A percentile compares a stretch with the other conserved stretches of the same genome.
These are phyloP conservation scores for Euleptes europaea DNA, from an alignment of 2,113 vertebrate genomes.

Conservation along the genomic window DNA sequence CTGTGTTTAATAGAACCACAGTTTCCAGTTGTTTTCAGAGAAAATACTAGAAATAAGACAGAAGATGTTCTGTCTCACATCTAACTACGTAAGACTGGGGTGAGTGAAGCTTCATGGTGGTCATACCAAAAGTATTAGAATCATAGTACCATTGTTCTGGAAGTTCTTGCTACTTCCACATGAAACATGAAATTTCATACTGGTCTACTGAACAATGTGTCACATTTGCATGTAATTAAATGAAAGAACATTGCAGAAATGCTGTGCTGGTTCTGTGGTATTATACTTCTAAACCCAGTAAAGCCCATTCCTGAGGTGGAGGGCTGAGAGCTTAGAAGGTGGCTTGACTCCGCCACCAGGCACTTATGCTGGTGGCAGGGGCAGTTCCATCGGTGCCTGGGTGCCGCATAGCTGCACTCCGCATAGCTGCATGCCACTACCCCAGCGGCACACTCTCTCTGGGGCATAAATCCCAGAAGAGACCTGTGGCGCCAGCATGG, in stretches of 20 bases:
- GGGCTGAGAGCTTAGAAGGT: too few relatives aligned
- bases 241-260: slow-evolving; percentile 29
- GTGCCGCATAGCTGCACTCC: too few relatives aligned
- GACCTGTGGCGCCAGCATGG: too few relatives aligned
- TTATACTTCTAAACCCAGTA: not conserved
- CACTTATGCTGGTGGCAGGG: too few relatives aligned
- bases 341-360: too few relatives aligned
- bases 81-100: not conserved
- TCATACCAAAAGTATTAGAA: slow-evolving; percentile 35
- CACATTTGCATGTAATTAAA: slow-evolving; percentile 35
- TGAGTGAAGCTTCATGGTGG: not conserved
- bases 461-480: too few relatives aligned
- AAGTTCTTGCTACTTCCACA: not conserved
- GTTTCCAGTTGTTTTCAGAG: slow-evolving; percentile 21
- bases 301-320: too few relatives aligned
- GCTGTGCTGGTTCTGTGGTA: slow-evolving; percentile 1
- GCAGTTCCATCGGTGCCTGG: too few relatives aligned
- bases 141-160: slow-evolving; percentile 1
- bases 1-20: slow-evolving; percentile 43
- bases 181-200: not conserved
- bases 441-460: too few relatives aligned
- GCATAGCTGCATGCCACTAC: too few relatives aligned
- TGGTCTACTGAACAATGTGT: slow-evolving; percentile 20
- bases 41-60: slow-evolving; percentile 39
- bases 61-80: slow-evolving; percentile 14